A percentile compares a stretch with the other conserved stretches of the same genome.
Evolutionary conservation across 2,888 invertebrate species (phyloP).

Genomic region (Diogma glabrata): DNA sequence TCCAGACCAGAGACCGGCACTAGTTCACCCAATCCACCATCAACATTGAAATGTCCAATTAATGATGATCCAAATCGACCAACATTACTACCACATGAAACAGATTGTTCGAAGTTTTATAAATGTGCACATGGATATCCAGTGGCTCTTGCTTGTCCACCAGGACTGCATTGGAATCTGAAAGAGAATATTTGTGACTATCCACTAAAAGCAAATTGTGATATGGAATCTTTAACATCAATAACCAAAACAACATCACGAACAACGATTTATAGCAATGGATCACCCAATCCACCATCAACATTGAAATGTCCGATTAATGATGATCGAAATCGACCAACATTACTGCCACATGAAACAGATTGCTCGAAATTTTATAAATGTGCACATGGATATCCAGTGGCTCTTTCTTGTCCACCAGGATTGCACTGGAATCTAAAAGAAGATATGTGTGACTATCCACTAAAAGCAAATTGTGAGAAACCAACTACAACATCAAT

Average conservation of each 20-base stretch:
- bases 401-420: conserved; percentile 7
- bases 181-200: conserved; percentile 11
- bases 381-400: conserved; percentile 11
- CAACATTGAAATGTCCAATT: background rate
- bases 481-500: background rate
- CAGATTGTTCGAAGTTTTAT: conserved; percentile 11
- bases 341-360: conserved; percentile 6
- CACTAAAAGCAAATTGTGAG: background rate
- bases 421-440: conserved; percentile 13
- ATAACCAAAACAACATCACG: no score
- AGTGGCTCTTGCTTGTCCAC: conserved; percentile 11
- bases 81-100: background rate
- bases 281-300: no score
- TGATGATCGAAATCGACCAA: background rate
- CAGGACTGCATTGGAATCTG: conserved; percentile 12
- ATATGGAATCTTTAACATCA: background rate
- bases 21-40: no score
- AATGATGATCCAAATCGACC: background rate
- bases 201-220: conserved; percentile 11
- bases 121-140: conserved; percentile 13
- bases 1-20: no score
- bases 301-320: background rate
- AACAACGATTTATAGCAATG: no score
- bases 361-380: conserved; percentile 14
- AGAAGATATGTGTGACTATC: conserved; percentile 7